Evolutionary conservation across 2,797 vertebrate genomes (phyloP).

Genomic region (Tapirus indicus): DNA sequence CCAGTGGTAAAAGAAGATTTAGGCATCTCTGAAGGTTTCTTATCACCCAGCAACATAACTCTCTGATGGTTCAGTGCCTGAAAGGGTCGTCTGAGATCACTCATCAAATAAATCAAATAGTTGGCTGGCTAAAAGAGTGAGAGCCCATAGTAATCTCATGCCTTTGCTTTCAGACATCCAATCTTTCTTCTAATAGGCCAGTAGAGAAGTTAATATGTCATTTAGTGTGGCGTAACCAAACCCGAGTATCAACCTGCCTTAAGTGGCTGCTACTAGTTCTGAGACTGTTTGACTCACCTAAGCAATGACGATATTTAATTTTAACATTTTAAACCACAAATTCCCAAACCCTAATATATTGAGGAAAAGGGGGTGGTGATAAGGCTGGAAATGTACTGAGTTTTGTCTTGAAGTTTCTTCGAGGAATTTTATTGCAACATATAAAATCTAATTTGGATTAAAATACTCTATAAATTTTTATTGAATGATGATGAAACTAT

Average conservation of each 20-base stretch:
- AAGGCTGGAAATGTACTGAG: neutral
- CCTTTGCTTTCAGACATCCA: conserved; percentile 84
- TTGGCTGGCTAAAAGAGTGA: conserved; percentile 81
- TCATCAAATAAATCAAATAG: conserved; percentile 87
- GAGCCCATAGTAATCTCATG: conserved; percentile 82
- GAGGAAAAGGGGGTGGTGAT: neutral
- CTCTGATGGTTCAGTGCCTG: conserved; percentile 86
- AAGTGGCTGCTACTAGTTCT: conserved; percentile 70
- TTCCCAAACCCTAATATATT: neutral
- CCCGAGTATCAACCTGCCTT: conserved; percentile 77
- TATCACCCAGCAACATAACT: conserved; percentile 85
- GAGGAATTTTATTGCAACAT: neutral
- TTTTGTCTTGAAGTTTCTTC: neutral
- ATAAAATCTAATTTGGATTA: neutral
- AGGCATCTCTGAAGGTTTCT: conserved; percentile 88
- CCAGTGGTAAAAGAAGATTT: conserved; percentile 85
- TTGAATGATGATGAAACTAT: neutral
- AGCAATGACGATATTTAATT: conserved; percentile 74
- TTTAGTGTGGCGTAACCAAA: conserved; percentile 80
- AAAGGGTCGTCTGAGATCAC: conserved; percentile 86
- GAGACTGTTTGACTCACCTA: conserved; percentile 73
- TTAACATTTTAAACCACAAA: neutral
- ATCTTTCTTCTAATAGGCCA: conserved; percentile 84
- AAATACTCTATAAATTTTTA: conserved; percentile 2
- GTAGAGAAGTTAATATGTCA: conserved; percentile 80